Percentiles rank a stretch among this genome's conserved stretches.
These are phyloP conservation scores for Rhynchonycteris naso DNA, from an alignment of 2,797 vertebrate genomes.

Conservation along the genomic window DNA sequence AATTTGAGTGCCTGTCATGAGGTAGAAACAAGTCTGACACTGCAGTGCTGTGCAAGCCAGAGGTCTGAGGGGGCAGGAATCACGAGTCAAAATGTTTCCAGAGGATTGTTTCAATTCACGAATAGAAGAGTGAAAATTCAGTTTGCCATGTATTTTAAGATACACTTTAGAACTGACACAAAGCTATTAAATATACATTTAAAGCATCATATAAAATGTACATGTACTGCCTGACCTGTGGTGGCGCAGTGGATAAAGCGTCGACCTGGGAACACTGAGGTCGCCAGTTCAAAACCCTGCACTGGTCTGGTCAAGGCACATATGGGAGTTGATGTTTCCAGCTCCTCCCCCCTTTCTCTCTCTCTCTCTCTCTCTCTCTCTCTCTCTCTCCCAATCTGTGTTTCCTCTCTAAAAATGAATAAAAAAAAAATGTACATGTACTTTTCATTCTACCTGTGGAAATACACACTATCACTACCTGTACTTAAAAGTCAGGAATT, in stretches of 20 bases:
- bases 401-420: too few species aligned
- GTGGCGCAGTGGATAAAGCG: too few species aligned
- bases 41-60: not conserved
- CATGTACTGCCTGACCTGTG: too few species aligned
- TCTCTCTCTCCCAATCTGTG: too few species aligned
- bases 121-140: slow-evolving; percentile 7
- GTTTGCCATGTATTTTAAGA: slow-evolving; percentile 1
- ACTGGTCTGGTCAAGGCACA: too few species aligned
- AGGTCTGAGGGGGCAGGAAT: not conserved
- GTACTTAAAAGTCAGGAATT: slow-evolving; percentile 3
- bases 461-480: not conserved
- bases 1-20: not conserved
- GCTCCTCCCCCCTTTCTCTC: too few species aligned
- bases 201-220: not conserved
- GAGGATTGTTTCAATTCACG: not conserved
- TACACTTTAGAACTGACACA: not conserved
- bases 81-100: not conserved
- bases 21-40: not conserved
- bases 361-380: too few species aligned
- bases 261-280: too few species aligned
- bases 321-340: too few species aligned
- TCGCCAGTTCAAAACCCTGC: too few species aligned
- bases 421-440: not conserved
- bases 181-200: not conserved
- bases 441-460: not conserved